These are phyloP conservation scores for Amia ocellicauda DNA, from an alignment of 2,113 vertebrate genomes.

Conservation along the genomic window DNA sequence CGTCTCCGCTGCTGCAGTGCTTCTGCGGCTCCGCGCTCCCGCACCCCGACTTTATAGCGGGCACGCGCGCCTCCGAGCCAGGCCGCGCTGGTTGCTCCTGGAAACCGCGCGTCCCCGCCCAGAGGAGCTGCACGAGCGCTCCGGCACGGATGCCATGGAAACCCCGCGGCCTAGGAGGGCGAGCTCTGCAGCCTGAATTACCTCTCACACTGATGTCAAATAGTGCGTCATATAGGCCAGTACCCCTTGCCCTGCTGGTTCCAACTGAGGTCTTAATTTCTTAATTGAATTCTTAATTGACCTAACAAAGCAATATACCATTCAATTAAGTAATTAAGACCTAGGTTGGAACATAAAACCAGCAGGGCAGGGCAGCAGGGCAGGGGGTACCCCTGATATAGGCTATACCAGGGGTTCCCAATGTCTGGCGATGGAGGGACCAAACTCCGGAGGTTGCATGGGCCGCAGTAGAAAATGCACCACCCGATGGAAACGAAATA, in stretches of 20 bases:
- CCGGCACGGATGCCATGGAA: slow-evolving; percentile 45
- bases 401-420: too few species aligned
- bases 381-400: too few species aligned
- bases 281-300: too few species aligned
- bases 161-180: slow-evolving; percentile 10
- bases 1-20: slow-evolving; percentile 48
- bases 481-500: too few species aligned
- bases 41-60: slow-evolving; percentile 52
- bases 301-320: too few species aligned
- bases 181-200: neutral
- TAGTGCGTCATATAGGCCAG: neutral
- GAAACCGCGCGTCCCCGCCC: slow-evolving; percentile 60
- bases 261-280: too few species aligned
- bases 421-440: neutral
- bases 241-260: too few species aligned
- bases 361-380: neutral
- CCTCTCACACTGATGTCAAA: neutral
- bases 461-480: too few species aligned
- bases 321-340: neutral
- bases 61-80: slow-evolving; percentile 45
- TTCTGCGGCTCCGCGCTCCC: slow-evolving; percentile 33
- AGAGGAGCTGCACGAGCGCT: slow-evolving; percentile 28
- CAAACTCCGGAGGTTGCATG: too few species aligned
- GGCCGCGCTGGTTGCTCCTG: slow-evolving; percentile 43
- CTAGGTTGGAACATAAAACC: neutral